phyloP scores from a whole-genome alignment of 2,888 invertebrate genomes.

The Physocephala rufipes region DNA sequence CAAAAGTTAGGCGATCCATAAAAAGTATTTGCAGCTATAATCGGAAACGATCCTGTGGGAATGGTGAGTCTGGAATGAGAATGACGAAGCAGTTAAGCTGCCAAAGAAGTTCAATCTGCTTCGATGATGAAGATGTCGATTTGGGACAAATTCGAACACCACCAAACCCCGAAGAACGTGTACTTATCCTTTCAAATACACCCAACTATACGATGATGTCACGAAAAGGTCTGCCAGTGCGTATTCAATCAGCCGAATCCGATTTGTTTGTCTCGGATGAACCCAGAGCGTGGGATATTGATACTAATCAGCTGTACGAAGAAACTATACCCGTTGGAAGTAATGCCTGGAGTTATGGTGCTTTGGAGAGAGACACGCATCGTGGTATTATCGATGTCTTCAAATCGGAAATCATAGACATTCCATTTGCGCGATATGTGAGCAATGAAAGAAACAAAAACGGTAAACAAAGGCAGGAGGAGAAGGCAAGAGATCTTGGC shows the following conservation, averaged over 20 bases:
- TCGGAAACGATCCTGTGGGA: conserved; percentile 57
- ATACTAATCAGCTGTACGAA: conserved; percentile 69
- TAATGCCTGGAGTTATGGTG: conserved; percentile 81
- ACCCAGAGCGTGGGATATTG: conserved; percentile 79
- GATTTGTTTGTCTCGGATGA: conserved; percentile 85
- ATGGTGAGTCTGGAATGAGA: conserved; percentile 45
- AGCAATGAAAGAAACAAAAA: conserved; percentile 42
- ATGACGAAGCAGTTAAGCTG: conserved; percentile 16
- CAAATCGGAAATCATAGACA: conserved; percentile 81
- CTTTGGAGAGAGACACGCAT: conserved; percentile 64
- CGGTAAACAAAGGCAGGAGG: conserved; percentile 28
- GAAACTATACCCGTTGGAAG: conserved; percentile 70
- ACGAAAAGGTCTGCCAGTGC: conserved; percentile 84
- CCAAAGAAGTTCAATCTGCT: conserved; percentile 38
- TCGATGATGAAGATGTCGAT: conserved; percentile 67
- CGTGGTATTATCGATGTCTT: conserved; percentile 87
- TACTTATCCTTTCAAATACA: conserved; percentile 74
- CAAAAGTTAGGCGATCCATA: conserved; percentile 64
- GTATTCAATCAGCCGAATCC: conserved; percentile 76
- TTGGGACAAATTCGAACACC: conserved; percentile 72
- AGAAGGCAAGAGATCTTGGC: conserved; percentile 35
- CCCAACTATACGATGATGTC: conserved; percentile 84
- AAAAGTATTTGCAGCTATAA: conserved; percentile 66
- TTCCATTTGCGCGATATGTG: conserved; percentile 79
- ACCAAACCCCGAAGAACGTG: conserved; percentile 75